Evolutionary conservation across 2,888 invertebrate species (phyloP).

Genomic region (Ramazzottius varieornatus): DNA sequence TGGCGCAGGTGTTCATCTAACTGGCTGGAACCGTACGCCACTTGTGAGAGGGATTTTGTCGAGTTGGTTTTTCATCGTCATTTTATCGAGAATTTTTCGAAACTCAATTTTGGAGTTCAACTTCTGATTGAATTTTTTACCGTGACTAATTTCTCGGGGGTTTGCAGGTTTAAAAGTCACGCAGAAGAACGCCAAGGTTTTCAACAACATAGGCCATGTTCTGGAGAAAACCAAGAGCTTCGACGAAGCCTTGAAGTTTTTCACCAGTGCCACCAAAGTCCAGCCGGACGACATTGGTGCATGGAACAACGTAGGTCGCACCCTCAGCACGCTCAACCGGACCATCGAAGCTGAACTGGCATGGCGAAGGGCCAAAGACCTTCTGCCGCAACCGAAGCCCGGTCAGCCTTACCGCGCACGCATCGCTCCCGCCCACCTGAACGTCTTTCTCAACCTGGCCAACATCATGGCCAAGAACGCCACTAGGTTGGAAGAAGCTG

Average conservation of each 20-base stretch:
- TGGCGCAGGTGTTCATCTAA: too few relatives aligned
- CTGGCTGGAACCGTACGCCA: too few relatives aligned
- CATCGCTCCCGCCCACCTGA: conserved; percentile 78
- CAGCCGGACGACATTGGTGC: conserved; percentile 88
- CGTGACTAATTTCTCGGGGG: too few relatives aligned
- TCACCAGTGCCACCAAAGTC: conserved; percentile 32
- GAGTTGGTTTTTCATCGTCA: too few relatives aligned
- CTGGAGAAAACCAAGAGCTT: conserved; percentile 45
- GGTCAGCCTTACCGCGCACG: conserved; percentile 82
- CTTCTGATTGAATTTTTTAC: too few relatives aligned
- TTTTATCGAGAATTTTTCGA: too few relatives aligned
- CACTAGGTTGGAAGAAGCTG: conserved; percentile 70
- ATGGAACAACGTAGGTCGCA: conserved; percentile 83
- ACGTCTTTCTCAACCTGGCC: conserved; percentile 78
- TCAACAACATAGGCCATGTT: conserved; percentile 88
- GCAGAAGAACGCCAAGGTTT: conserved; percentile 70
- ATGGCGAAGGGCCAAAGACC: conserved; percentile 60
- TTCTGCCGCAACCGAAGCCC: conserved; percentile 64
- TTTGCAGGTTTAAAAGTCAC: not conserved
- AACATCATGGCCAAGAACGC: conserved; percentile 76
- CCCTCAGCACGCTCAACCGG: conserved; percentile 65
- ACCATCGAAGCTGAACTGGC: conserved; percentile 71
- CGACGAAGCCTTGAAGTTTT: conserved; percentile 57
- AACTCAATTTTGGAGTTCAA: too few relatives aligned
- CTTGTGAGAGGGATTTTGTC: too few relatives aligned